Evolutionary conservation across 1,140 invertebrate genomes (phyloP), one percentile per base, ranked within the genome.

Genomic region (Pachypsylla venusta): DNA sequence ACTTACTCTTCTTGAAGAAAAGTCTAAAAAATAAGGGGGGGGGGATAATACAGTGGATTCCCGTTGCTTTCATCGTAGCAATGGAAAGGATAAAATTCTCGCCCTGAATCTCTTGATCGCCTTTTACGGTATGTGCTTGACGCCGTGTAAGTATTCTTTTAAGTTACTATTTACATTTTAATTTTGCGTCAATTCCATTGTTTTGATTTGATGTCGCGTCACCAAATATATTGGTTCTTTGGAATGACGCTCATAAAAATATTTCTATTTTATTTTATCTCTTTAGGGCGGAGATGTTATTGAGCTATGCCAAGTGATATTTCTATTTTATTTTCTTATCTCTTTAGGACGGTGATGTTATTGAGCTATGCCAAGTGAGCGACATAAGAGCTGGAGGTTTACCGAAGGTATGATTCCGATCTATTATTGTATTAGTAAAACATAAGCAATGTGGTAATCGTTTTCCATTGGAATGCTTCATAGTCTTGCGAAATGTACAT

Each of bases 331-430:
- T 48, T 10, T 4, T 14, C 64, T 30, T 63, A 20, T 56, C 65
- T 71, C 42, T 79, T 53, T 73, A 96, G 92, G 93, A 96, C 69
- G 93, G 92, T 30, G 93, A 96, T 76, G 91, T 95, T 61, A 84
- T 97, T 64, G 93, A 98, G 73, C 76, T 96, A 64, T 95, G 92
- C 71, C 93, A 97, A 84, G 93, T 98, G 58, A 96, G 91, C 76
- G 93, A 98, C 73, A 89, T 96, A 67, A 77, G 93, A 68, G 84
- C 85, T 30, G 91, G 91, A 54, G 87, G 89, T 20, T 72, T 87
- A 61, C 90, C 91, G 40, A 92, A 85, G 80, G 87, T 89, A 74
- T 78, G 68, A 59, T 53, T 20, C 16, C 25, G 30, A 35, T 10
- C n/a, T n/a, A n/a, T n/a, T n/a, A n/a, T n/a, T n/a, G n/a, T n/a